Percentiles rank a stretch among this genome's conserved stretches.
Conservation (phyloP, 2,113 vertebrate species). For the Saguinus imperator region DNA sequence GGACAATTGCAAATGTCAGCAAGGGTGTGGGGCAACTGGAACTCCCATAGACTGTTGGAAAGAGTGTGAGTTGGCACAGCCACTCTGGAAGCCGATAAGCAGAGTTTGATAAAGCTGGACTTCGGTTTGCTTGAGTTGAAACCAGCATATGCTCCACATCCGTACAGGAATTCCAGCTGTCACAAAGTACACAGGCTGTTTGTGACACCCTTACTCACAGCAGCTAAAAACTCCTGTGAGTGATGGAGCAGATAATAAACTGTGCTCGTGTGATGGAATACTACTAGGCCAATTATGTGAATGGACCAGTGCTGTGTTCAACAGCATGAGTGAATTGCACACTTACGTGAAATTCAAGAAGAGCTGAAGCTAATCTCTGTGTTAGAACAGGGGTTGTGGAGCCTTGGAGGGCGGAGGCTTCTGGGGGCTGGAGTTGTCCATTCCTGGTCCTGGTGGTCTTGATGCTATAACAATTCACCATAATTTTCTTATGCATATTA, state of each 20-base stretch:
- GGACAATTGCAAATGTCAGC: background rate
- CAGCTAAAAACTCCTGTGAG: background rate
- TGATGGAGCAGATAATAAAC: too few relatives aligned
- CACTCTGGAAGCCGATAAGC: background rate
- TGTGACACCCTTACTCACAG: background rate
- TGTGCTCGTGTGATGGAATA: too few relatives aligned
- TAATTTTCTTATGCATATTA: background rate
- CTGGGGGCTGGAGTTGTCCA: background rate
- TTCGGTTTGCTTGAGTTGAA: too few relatives aligned
- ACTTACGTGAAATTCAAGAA: background rate
- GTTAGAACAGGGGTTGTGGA: background rate
- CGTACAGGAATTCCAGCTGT: background rate
- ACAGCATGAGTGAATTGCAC: background rate
- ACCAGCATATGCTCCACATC: background rate
- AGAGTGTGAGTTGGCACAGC: background rate
- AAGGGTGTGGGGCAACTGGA: background rate
- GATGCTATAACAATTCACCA: background rate
- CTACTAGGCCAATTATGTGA: background rate
- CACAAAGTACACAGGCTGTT: background rate
- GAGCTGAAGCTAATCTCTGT: background rate
- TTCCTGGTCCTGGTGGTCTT: background rate
- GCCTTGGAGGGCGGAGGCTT: background rate
- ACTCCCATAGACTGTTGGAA: background rate
- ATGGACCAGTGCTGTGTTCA: background rate
- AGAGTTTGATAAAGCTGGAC: too few relatives aligned